Percentiles rank a stretch among this genome's conserved stretches.
phyloP scores from a whole-genome alignment of 1,140 invertebrate species.

The Aradophagus sp. region DNA sequence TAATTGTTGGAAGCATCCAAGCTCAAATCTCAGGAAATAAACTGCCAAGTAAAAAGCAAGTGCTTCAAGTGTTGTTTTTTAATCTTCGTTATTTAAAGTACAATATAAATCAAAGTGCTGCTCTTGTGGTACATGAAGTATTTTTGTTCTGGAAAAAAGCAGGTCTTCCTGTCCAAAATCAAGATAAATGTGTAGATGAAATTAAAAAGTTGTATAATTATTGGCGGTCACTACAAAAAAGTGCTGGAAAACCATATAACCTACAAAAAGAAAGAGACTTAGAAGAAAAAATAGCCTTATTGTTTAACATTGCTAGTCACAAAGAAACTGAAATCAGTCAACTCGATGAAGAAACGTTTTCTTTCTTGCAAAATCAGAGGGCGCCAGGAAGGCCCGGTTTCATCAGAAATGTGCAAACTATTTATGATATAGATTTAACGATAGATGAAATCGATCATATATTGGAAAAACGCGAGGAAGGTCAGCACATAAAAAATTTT shows the following conservation, averaged over 20 bases:
- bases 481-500: background rate
- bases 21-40: conserved; percentile 12
- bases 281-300: background rate
- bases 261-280: conserved; percentile 4
- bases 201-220: conserved; percentile 12
- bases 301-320: conserved; percentile 14
- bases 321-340: background rate
- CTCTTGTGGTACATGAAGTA: conserved; percentile 9
- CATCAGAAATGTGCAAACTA: conserved; percentile 10
- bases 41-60: conserved; percentile 28
- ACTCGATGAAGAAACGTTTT: conserved; percentile 7
- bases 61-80: conserved; percentile 23
- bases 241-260: conserved; percentile 8
- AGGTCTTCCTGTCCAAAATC: conserved; percentile 9
- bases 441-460: conserved; percentile 10
- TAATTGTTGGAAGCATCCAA: conserved; percentile 13
- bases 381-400: conserved; percentile 16
- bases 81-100: conserved; percentile 17
- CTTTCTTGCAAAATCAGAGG: conserved; percentile 6
- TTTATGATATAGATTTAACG: conserved; percentile 5
- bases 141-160: conserved; percentile 8
- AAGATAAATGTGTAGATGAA: conserved; percentile 10
- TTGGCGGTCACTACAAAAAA: conserved; percentile 10
- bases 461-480: background rate
- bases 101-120: conserved; percentile 6